Percentiles rank a stretch among this genome's conserved stretches.
phyloP scores from a whole-genome alignment of 2,888 invertebrate species.

The Cerceris ruficornis region DNA sequence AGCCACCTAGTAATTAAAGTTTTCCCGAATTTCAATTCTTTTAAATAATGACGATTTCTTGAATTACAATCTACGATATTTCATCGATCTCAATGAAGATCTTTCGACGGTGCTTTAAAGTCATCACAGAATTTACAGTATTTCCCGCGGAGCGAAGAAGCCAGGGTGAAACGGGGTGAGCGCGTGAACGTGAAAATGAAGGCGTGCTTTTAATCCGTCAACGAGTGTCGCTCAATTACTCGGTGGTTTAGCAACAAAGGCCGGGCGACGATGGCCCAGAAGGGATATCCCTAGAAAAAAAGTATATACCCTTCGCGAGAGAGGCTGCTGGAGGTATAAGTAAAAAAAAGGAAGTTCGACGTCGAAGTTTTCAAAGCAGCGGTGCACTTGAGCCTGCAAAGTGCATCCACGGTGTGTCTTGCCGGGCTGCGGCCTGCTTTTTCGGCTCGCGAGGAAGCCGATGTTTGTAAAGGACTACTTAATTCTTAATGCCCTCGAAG shows the following conservation, averaged over 20 bases:
- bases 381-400: slow-evolving; percentile 22
- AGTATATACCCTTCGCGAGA: neutral
- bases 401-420: slow-evolving; percentile 46
- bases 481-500: slow-evolving; percentile 56
- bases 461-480: slow-evolving; percentile 57
- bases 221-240: slow-evolving; percentile 5
- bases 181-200: neutral
- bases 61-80: too few species aligned
- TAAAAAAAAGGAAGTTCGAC: too few species aligned
- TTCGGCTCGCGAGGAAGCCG: slow-evolving; percentile 17
- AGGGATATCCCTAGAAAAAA: slow-evolving; percentile 33
- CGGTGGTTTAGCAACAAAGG: slow-evolving; percentile 1
- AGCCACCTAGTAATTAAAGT: too few species aligned
- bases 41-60: too few species aligned
- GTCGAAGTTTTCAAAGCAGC: too few species aligned
- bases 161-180: neutral
- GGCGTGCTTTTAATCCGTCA: neutral
- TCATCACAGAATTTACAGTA: too few species aligned
- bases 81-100: too few species aligned
- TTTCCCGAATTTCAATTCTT: too few species aligned
- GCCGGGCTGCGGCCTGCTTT: slow-evolving; percentile 17
- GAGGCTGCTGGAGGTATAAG: too few species aligned
- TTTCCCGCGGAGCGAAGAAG: neutral
- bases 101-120: too few species aligned
- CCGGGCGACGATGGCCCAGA: neutral